Conservation (phyloP, 1,140 invertebrate genomes). For the Stegodyphus dumicola region DNA sequence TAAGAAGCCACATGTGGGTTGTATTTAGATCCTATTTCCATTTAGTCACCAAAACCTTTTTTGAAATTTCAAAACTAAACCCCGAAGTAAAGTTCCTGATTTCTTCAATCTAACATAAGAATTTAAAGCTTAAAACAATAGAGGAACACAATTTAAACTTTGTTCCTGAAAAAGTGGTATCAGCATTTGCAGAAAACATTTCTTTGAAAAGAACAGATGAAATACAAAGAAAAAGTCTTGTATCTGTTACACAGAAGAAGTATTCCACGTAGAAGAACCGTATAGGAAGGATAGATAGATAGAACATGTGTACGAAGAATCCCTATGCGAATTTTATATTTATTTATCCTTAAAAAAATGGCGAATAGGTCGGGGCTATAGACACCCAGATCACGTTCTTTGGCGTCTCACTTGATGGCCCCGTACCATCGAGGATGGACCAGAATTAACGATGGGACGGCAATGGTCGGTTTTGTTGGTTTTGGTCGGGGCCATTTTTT, state of each 20-base stretch:
- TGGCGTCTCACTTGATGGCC: slow-evolving; percentile 56
- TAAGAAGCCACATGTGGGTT: no score
- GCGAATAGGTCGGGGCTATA: background rate
- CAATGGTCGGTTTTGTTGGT: slow-evolving; percentile 49
- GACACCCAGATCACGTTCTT: slow-evolving; percentile 19
- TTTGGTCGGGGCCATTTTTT: slow-evolving; percentile 33
- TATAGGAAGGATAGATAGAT: background rate
- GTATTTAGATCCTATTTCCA: no score
- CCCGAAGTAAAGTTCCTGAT: no score
- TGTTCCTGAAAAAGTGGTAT: no score
- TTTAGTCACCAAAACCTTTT: no score
- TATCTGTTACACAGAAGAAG: background rate
- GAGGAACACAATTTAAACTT: no score
- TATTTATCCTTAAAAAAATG: slow-evolving; percentile 37
- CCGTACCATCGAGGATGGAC: slow-evolving; percentile 20
- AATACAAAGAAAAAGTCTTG: background rate
- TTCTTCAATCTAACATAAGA: no score
- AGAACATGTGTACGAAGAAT: background rate
- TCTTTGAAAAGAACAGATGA: no score
- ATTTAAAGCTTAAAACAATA: no score
- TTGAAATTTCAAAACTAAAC: no score
- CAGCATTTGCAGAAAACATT: no score
- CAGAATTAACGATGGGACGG: slow-evolving; percentile 50
- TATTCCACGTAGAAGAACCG: no score
- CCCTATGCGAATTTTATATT: slow-evolving; percentile 31